A percentile compares a stretch with the other conserved stretches of the same genome.
Evolutionary conservation across 1,140 invertebrate genomes (phyloP).

Genomic region (Pseudomyrmex sp.): DNA sequence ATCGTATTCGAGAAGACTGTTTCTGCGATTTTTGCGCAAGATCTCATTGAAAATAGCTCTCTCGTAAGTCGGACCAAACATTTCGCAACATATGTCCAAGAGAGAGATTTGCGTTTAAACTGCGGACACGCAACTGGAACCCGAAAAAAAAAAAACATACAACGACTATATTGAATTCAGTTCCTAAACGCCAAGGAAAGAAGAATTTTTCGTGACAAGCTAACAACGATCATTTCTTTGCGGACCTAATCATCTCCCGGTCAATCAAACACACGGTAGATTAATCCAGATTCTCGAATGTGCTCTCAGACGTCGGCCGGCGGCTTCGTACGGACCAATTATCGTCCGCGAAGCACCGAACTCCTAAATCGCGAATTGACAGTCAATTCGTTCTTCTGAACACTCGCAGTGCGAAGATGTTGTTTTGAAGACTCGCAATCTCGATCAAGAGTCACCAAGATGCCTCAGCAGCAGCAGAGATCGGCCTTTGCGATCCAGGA

Average conservation of each 20-base stretch:
- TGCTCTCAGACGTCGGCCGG: neutral
- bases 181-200: conserved; percentile 12
- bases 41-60: neutral
- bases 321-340: neutral
- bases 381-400: neutral
- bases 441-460: conserved; percentile 75
- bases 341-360: neutral
- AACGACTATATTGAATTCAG: conserved; percentile 39
- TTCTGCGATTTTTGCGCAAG: neutral
- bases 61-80: neutral
- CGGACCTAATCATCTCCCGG: neutral
- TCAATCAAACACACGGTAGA: neutral
- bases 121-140: no score
- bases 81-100: neutral
- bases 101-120: no score
- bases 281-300: neutral
- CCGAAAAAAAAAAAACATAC: neutral
- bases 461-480: conserved; percentile 94
- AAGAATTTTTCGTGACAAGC: neutral
- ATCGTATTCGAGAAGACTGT: neutral
- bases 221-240: conserved; percentile 32
- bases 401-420: conserved; percentile 48
- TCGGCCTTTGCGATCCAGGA: conserved; percentile 97
- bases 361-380: neutral
- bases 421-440: conserved; percentile 64